These are phyloP conservation scores for Terrapene triunguis DNA, from an alignment of 2,113 vertebrate genomes.

Conservation along the genomic window DNA sequence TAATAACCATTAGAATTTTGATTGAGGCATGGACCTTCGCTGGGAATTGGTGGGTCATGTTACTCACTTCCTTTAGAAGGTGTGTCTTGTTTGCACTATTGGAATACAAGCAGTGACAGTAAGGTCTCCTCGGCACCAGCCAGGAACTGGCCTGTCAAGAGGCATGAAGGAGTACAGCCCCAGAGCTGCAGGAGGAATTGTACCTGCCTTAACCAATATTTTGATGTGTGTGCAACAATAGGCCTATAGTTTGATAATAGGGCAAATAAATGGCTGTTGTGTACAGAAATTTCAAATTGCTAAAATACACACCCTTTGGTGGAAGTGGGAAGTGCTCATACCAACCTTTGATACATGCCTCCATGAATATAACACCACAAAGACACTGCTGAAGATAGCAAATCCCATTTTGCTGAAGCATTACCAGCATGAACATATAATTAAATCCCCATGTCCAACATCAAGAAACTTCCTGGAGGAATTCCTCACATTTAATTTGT, in stretches of 20 bases:
- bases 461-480: background rate
- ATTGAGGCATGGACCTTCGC: background rate
- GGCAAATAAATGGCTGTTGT: background rate
- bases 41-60: background rate
- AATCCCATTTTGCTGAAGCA: slow-evolving; percentile 14
- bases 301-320: background rate
- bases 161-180: background rate
- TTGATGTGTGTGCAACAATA: background rate
- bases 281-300: background rate
- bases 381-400: background rate
- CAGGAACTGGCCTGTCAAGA: background rate
- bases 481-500: background rate
- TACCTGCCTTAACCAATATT: background rate
- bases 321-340: background rate
- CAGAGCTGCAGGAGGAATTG: background rate
- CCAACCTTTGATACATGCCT: background rate
- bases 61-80: background rate
- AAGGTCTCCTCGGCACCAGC: background rate
- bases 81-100: background rate
- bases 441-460: background rate
- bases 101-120: background rate
- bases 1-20: background rate
- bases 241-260: background rate
- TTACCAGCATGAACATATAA: background rate
- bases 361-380: background rate